Base-by-base conservation (phyloP, 2,113 vertebrate genomes). In the Ellobius talpinus region DNA sequence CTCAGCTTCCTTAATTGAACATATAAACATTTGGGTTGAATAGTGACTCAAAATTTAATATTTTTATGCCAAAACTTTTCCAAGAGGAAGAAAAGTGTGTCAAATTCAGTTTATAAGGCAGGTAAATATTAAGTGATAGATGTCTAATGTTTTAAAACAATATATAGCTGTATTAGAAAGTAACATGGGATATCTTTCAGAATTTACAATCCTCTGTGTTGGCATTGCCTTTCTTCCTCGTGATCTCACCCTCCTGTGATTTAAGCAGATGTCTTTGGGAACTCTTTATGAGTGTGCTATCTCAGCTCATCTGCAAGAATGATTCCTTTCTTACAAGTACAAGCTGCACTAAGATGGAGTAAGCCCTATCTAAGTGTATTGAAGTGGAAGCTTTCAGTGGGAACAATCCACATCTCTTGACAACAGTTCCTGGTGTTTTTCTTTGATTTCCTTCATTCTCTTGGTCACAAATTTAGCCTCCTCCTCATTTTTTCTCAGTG, bases 11-110 rank as follows among this genome's bases (percentile, higher is more conserved):
- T 95, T 95, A 95, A 97, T 91, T 91, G 82, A 94, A 89, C 66
- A 93, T 93, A 70, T 95, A 96, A 98, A 96, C 96, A 96, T 95
- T 97, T 91, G 88, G 16, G 90, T 91, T 65, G 78, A 88, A 95
- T n/a, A 93, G 81, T 70, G 61, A 93, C 73, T 91, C 24, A 78
- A 91, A 95, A 91, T 96, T 76, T 94, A 92, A 82, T 97, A 87
- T 93, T 89, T 95, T 87, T 97, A 47, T 92, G 78, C 90, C 70
- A 82, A 96, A 97, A 92, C n/a, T 36, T 92, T 97, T 97, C 81
- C 87, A 96, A 63, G 31, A 95, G 87, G 87, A 84, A 94, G 93
- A 45, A 96, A 92, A 33, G 74, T 50, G 87, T 96, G 87, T 96
- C 66, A 94, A 94, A 52, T 92, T 92, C 36, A 47, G 70, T 90